Percentiles rank a stretch among this genome's conserved stretches.
Conservation (phyloP, 2,888 invertebrate genomes). For the Pammene fasciana region DNA sequence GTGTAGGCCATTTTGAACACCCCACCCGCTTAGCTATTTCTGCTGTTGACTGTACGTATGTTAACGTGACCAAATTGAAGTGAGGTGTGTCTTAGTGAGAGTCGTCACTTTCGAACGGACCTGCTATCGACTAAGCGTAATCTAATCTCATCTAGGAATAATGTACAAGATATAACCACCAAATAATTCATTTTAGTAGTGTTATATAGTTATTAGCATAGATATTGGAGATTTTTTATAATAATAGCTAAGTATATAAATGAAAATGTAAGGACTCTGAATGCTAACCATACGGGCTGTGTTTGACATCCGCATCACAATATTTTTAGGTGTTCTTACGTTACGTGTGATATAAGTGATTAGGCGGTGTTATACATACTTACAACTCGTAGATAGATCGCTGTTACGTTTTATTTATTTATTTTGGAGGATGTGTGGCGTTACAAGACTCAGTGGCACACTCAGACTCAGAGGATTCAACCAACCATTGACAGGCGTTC, state of each 20-base stretch:
- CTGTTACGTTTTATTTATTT: slow-evolving; percentile 35
- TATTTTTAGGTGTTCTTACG: slow-evolving; percentile 47
- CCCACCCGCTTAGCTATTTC: no score
- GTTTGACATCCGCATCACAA: slow-evolving; percentile 67
- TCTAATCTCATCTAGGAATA: slow-evolving; percentile 77
- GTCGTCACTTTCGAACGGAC: slow-evolving; percentile 6
- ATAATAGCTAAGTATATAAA: slow-evolving; percentile 32
- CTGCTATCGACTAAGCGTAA: slow-evolving; percentile 57
- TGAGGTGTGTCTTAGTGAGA: neutral
- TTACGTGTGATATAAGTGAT: slow-evolving; percentile 43
- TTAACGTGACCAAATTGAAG: neutral
- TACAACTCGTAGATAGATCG: slow-evolving; percentile 31
- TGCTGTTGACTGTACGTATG: no score
- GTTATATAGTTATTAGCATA: slow-evolving; percentile 53
- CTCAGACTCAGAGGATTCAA: no score
- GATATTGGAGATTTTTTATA: slow-evolving; percentile 41
- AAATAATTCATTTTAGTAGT: slow-evolving; percentile 76
- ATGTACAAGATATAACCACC: slow-evolving; percentile 81
- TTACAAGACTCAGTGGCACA: neutral
- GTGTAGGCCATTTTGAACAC: no score
- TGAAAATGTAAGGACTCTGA: slow-evolving; percentile 25
- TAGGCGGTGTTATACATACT: slow-evolving; percentile 27
- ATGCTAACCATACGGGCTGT: slow-evolving; percentile 40
- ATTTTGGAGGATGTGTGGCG: neutral
- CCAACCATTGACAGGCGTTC: no score